Evolutionary conservation across 2,113 vertebrate species (phyloP).

Genomic region (Nymphicus hollandicus): DNA sequence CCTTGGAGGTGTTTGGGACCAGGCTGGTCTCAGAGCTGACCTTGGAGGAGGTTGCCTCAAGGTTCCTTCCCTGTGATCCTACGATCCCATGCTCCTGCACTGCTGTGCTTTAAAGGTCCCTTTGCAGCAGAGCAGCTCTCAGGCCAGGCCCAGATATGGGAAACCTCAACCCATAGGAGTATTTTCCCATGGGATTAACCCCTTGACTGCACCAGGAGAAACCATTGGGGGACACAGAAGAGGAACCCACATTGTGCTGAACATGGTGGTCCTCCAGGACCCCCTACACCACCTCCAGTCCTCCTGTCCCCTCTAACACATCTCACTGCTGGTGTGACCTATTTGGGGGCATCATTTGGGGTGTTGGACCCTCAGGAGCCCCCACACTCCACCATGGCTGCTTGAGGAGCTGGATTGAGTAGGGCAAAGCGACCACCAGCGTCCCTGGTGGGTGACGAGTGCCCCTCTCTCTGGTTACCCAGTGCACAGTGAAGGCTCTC

Average conservation of each 20-base stretch:
- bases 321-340: fast-evolving
- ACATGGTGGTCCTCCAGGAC: background rate
- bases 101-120: background rate
- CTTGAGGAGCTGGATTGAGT: background rate
- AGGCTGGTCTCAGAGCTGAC: background rate
- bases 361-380: background rate
- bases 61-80: background rate
- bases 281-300: background rate
- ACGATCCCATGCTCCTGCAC: background rate
- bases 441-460: fast-evolving
- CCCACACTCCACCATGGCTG: fast-evolving
- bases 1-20: background rate
- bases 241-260: fast-evolving
- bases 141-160: background rate
- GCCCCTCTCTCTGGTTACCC: background rate
- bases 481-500: slow-evolving; percentile 86
- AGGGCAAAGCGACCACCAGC: fast-evolving
- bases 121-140: background rate
- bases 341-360: background rate
- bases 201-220: background rate
- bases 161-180: background rate
- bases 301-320: background rate
- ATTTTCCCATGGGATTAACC: background rate
- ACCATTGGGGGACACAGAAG: background rate
- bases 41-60: background rate